Evolutionary conservation across 2,888 invertebrate genomes (phyloP).

Genomic region (Bruchidius siliquastri): DNA sequence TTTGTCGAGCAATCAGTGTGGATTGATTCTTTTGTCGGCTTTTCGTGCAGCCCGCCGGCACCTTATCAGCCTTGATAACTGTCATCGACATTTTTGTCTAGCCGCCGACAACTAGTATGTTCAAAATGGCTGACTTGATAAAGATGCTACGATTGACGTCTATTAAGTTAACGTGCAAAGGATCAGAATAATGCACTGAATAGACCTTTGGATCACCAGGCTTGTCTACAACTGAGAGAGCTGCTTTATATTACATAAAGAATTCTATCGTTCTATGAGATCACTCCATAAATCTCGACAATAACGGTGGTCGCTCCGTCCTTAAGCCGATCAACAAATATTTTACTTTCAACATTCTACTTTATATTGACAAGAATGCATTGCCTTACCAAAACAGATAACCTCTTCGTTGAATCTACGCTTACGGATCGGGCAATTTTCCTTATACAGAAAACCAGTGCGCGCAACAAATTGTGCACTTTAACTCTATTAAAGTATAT

Average conservation of each 20-base stretch:
- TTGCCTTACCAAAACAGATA: neutral
- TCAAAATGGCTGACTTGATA: neutral
- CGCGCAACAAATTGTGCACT: neutral
- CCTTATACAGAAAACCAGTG: neutral
- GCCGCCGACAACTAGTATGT: neutral
- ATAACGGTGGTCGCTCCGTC: neutral
- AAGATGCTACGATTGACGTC: too few species aligned
- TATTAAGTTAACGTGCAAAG: too few species aligned
- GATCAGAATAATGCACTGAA: too few species aligned
- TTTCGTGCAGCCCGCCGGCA: neutral
- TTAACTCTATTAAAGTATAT: neutral
- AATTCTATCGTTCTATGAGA: neutral
- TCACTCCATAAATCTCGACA: neutral
- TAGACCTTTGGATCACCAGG: too few species aligned
- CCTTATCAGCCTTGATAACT: neutral
- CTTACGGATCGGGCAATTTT: neutral
- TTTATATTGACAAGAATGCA: neutral
- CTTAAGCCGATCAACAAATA: neutral
- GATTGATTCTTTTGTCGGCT: slow-evolving; percentile 44
- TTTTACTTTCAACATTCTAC: neutral
- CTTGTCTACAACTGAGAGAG: too few species aligned
- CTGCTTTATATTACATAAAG: neutral
- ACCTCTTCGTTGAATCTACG: neutral
- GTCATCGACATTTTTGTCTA: neutral
- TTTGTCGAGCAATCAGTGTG: slow-evolving; percentile 38